phyloP scores from a whole-genome alignment of 1,140 invertebrate species.

The Orussus abietinus region DNA sequence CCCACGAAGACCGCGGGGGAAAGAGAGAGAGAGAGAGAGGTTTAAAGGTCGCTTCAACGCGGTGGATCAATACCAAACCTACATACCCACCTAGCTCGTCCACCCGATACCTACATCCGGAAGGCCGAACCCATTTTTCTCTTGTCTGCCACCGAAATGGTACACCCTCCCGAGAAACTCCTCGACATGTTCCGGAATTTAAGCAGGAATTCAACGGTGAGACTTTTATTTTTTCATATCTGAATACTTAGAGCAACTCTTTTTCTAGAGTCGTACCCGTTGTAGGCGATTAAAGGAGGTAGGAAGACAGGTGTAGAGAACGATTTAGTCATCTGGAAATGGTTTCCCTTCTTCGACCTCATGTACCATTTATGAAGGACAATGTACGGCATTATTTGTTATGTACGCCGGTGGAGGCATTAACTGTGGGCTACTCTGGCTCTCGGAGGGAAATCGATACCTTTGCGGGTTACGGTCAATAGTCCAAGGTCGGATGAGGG shows the following conservation, averaged over 20 bases:
- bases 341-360: too few species aligned
- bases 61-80: conserved; percentile 32
- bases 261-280: background rate
- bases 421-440: too few species aligned
- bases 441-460: too few species aligned
- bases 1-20: background rate
- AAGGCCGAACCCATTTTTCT: conserved; percentile 8
- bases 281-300: background rate
- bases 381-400: too few species aligned
- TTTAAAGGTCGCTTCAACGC: conserved; percentile 29
- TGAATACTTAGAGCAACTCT: background rate
- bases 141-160: too few species aligned
- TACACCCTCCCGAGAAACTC: too few species aligned
- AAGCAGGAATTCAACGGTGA: background rate
- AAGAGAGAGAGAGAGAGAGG: conserved; percentile 8
- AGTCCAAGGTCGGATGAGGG: too few species aligned
- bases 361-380: too few species aligned
- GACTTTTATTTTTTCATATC: background rate
- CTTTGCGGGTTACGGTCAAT: too few species aligned
- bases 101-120: conserved; percentile 25
- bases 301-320: background rate
- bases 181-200: background rate
- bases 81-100: conserved; percentile 26
- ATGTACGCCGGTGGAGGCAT: too few species aligned
- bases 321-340: too few species aligned